These are phyloP conservation scores for Passerculus sandwichensis DNA, from an alignment of 2,797 vertebrate species.

Conservation along the genomic window DNA sequence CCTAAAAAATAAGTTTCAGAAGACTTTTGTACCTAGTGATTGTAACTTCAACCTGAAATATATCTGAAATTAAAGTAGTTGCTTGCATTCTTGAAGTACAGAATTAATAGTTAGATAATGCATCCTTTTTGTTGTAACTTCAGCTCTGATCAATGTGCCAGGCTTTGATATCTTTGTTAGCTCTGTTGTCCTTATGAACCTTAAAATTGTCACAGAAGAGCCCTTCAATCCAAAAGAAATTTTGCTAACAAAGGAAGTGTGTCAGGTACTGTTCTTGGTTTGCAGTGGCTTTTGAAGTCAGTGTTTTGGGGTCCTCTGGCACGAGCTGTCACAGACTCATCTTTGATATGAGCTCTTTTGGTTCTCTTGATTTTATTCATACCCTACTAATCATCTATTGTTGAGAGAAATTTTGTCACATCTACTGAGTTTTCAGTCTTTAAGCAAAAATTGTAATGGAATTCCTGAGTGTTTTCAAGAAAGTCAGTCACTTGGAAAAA, in stretches of 20 bases:
- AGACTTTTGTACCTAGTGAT: background rate
- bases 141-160: background rate
- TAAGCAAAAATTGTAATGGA: background rate
- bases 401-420: background rate
- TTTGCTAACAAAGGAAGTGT: background rate
- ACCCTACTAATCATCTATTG: background rate
- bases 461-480: background rate
- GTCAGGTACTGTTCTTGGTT: background rate
- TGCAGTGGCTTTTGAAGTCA: background rate
- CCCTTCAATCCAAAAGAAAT: background rate
- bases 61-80: background rate
- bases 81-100: rapidly evolving
- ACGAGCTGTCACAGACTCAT: background rate
- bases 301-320: background rate
- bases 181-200: background rate
- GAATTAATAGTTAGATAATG: background rate
- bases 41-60: background rate
- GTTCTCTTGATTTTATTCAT: background rate
- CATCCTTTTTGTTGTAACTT: background rate
- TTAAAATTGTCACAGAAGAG: background rate
- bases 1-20: background rate
- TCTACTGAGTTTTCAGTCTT: background rate
- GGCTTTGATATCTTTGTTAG: background rate
- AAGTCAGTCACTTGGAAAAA: background rate
- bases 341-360: background rate